Percentiles rank a stretch among this genome's conserved stretches.
Evolutionary conservation across 2,113 vertebrate genomes (phyloP).

Genomic region (Aplodontia rufa): DNA sequence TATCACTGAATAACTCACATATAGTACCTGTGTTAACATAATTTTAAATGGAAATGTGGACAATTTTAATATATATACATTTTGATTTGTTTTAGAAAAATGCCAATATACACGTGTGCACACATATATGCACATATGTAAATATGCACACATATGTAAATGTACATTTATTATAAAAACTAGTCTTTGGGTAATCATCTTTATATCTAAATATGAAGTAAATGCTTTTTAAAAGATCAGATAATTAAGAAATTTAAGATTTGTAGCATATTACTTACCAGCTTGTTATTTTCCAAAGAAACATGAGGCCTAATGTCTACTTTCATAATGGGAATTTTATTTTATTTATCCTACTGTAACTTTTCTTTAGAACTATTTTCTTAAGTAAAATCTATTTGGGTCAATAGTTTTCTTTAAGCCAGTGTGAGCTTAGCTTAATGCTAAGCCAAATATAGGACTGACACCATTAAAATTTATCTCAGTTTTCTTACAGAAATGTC

Average conservation of each 20-base stretch:
- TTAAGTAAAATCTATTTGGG: not conserved
- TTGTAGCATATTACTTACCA: not conserved
- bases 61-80: not conserved
- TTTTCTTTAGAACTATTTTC: not conserved
- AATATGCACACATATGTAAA: not conserved
- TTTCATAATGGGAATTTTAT: not conserved
- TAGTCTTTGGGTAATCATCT: not conserved
- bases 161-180: not conserved
- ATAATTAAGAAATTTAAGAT: not conserved
- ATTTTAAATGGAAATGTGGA: not conserved
- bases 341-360: not conserved
- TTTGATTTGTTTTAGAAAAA: not conserved
- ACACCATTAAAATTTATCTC: not conserved
- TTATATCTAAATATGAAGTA: not conserved
- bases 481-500: not conserved
- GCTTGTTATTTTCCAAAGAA: not conserved
- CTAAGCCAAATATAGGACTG: not conserved
- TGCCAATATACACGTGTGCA: not conserved
- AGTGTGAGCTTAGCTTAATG: not conserved
- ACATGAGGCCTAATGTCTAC: not conserved
- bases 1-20: not conserved
- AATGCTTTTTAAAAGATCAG: not conserved
- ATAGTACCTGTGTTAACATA: not conserved
- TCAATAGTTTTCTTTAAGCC: not conserved
- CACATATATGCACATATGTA: not conserved